Conservation (phyloP, 37 sponge, comb jelly and placozoan genomes). For the Geodia barretti region DNA sequence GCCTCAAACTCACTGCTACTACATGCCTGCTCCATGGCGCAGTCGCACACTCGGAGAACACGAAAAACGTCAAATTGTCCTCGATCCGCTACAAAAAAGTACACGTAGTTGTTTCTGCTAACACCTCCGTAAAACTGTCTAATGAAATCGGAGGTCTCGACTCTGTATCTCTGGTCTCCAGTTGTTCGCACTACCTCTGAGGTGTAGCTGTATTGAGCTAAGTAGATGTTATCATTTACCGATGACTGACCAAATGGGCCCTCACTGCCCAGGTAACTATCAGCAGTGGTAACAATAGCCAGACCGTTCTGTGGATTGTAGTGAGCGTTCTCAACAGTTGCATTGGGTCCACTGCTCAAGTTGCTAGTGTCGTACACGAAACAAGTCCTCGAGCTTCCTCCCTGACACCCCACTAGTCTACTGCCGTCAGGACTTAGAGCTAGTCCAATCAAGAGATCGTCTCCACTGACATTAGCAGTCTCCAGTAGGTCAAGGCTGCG, state of each 20-base stretch:
- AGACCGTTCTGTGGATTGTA: neutral
- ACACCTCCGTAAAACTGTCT: conserved; percentile 10
- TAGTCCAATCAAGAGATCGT: neutral
- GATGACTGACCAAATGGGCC: too few relatives aligned
- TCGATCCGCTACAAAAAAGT: conserved; percentile 2
- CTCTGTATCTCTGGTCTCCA: too few relatives aligned
- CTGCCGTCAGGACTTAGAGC: conserved; percentile 19
- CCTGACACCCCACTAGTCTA: conserved; percentile 22
- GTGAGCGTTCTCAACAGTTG: neutral
- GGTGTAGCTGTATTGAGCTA: too few relatives aligned
- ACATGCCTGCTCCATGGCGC: neutral
- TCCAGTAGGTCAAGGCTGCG: conserved; percentile 2
- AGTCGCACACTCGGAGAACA: conserved; percentile 13
- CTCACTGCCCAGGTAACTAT: conserved; percentile 2
- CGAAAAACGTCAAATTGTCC: neutral
- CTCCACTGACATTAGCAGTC: neutral
- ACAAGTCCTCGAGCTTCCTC: conserved; percentile 21
- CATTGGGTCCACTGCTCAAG: neutral
- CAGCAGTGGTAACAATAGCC: conserved; percentile 12
- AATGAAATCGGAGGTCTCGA: neutral
- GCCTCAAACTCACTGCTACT: neutral
- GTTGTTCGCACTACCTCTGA: too few relatives aligned
- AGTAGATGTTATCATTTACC: too few relatives aligned
- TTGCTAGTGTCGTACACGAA: conserved; percentile 14
- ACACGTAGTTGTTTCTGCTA: neutral